Percentiles rank a stretch among this genome's conserved stretches.
These are phyloP conservation scores for Lepus townsendii DNA, from an alignment of 2,797 vertebrate genomes.

Conservation along the genomic window DNA sequence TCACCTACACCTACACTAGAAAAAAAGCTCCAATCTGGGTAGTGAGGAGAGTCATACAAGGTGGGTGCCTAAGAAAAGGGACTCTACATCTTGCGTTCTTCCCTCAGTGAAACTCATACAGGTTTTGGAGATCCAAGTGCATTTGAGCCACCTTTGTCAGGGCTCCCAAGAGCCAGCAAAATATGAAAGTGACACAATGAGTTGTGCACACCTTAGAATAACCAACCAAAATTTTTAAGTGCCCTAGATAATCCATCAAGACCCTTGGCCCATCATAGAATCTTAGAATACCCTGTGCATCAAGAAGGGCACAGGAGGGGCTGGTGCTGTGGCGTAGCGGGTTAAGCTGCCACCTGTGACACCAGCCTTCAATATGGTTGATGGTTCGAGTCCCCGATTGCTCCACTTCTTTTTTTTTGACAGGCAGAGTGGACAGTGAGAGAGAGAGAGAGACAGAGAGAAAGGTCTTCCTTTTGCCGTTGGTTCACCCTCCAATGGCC, in stretches of 20 bases:
- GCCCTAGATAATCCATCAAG: not conserved
- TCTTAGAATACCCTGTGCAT: not conserved
- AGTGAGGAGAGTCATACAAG: not conserved
- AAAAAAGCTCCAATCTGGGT: conserved; percentile 1
- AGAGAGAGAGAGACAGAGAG: too few species aligned
- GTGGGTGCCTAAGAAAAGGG: not conserved
- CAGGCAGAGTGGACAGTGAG: too few species aligned
- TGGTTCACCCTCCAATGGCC: too few species aligned
- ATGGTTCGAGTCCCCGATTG: too few species aligned
- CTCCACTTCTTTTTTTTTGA: too few species aligned
- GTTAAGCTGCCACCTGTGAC: too few species aligned
- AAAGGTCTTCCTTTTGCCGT: too few species aligned
- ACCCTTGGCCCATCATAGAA: not conserved
- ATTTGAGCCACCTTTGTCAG: not conserved
- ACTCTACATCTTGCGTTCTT: not conserved
- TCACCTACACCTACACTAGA: not conserved
- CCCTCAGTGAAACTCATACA: not conserved
- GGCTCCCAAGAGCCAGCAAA: not conserved
- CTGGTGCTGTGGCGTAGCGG: too few species aligned
- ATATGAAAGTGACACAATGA: not conserved
- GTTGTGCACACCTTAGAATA: not conserved
- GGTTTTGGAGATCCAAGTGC: not conserved
- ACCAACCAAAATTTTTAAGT: not conserved
- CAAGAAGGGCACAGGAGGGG: not conserved
- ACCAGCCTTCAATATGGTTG: too few species aligned